phyloP scores from a whole-genome alignment of 2,113 vertebrate species.

The Cololabis saira region DNA sequence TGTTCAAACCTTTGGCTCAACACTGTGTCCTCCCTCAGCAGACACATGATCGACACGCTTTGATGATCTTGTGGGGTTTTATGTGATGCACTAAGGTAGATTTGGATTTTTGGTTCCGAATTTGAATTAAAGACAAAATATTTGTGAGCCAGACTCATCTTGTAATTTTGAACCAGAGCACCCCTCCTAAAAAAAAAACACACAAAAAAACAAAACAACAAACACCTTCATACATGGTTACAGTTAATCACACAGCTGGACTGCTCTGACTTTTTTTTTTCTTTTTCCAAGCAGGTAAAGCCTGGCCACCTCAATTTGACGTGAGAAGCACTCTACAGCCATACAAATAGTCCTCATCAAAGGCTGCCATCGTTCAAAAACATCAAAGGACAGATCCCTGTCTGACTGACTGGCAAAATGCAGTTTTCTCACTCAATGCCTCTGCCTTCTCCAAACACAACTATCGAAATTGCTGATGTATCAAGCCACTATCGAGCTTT shows the following conservation, averaged over 20 bases:
- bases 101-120: too few species aligned
- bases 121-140: too few species aligned
- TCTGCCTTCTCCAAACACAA: constrained; percentile 32
- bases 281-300: constrained; percentile 21
- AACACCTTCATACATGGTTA: too few species aligned
- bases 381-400: constrained; percentile 55
- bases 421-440: constrained; percentile 32
- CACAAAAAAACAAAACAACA: too few species aligned
- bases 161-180: too few species aligned
- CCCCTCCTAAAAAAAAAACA: too few species aligned
- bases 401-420: constrained; percentile 46
- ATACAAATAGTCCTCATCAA: constrained; percentile 58
- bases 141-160: too few species aligned
- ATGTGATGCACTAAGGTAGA: too few species aligned
- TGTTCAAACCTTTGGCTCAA: too few species aligned
- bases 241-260: neutral
- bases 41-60: too few species aligned
- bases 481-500: constrained; percentile 1
- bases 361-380: constrained; percentile 39
- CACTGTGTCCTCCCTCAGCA: too few species aligned
- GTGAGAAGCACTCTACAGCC: constrained; percentile 22
- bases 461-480: neutral
- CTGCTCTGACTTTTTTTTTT: neutral
- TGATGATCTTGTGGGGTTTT: too few species aligned
- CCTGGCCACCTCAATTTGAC: constrained; percentile 19